Evolutionary conservation across 2,113 vertebrate genomes (phyloP).

Genomic region (Dendrocopos noguchii): DNA sequence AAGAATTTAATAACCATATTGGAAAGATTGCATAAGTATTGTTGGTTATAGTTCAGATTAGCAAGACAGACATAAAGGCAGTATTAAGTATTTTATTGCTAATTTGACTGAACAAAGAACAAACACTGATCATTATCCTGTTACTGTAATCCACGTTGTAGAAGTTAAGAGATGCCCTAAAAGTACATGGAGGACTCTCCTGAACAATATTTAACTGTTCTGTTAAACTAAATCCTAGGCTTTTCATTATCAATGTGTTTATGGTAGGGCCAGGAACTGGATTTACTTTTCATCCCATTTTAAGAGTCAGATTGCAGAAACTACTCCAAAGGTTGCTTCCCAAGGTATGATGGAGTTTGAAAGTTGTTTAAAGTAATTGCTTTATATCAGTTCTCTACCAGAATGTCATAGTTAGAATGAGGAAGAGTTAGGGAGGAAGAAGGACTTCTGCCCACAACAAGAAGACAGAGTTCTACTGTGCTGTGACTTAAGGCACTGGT

Average conservation of each 20-base stretch:
- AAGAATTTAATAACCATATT: background rate
- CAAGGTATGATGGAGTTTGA: background rate
- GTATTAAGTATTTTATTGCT: background rate
- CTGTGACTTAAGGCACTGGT: background rate
- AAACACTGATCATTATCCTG: background rate
- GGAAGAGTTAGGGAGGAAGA: background rate
- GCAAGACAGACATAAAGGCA: background rate
- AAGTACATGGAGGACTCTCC: background rate
- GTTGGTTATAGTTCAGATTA: slow-evolving; percentile 33
- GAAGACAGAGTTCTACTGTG: background rate
- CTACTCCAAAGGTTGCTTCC: background rate
- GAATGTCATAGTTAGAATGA: background rate
- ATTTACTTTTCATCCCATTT: slow-evolving; percentile 13
- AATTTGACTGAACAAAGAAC: background rate
- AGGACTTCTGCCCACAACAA: background rate
- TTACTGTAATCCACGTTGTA: background rate
- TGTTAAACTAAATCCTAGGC: background rate
- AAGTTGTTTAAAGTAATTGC: background rate
- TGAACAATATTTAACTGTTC: background rate
- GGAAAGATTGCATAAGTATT: slow-evolving; percentile 7
- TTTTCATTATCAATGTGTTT: background rate
- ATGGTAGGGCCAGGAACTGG: background rate
- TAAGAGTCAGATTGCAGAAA: background rate
- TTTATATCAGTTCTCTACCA: background rate
- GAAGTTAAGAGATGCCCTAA: background rate